Conservation (phyloP, 2,113 vertebrate genomes). For the Mobula birostris region DNA sequence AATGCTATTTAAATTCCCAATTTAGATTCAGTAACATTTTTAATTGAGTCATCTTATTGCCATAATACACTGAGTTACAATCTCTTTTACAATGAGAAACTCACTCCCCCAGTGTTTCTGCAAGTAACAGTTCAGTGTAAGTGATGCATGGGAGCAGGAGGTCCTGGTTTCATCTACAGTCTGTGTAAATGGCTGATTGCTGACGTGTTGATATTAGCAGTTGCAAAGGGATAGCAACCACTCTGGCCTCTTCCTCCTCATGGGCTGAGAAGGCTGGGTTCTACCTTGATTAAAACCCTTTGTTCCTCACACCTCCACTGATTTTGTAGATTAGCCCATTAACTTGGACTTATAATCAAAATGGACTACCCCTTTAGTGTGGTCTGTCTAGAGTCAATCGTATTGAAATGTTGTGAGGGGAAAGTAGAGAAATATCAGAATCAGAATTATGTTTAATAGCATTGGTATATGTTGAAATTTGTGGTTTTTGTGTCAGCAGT, state of each 20-base stretch:
- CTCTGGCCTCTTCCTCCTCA: background rate
- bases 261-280: background rate
- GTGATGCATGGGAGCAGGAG: too few relatives aligned
- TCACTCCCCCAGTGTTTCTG: background rate
- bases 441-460: too few relatives aligned
- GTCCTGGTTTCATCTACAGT: background rate
- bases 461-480: too few relatives aligned
- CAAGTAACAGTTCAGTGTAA: background rate
- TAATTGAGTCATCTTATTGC: slow-evolving; percentile 16
- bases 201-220: background rate
- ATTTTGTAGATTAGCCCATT: too few relatives aligned
- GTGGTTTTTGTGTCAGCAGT: too few relatives aligned
- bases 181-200: too few relatives aligned
- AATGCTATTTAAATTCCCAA: background rate
- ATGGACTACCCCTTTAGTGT: background rate
- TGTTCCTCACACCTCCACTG: too few relatives aligned
- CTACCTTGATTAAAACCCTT: too few relatives aligned
- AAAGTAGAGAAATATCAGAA: too few relatives aligned
- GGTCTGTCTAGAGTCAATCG: too few relatives aligned
- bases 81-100: background rate
- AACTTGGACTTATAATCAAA: background rate
- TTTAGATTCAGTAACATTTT: background rate
- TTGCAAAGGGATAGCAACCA: background rate
- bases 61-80: background rate
- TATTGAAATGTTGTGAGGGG: too few relatives aligned